Conservation (phyloP, 2,113 vertebrate genomes). For the Hemiscyllium ocellatum region DNA sequence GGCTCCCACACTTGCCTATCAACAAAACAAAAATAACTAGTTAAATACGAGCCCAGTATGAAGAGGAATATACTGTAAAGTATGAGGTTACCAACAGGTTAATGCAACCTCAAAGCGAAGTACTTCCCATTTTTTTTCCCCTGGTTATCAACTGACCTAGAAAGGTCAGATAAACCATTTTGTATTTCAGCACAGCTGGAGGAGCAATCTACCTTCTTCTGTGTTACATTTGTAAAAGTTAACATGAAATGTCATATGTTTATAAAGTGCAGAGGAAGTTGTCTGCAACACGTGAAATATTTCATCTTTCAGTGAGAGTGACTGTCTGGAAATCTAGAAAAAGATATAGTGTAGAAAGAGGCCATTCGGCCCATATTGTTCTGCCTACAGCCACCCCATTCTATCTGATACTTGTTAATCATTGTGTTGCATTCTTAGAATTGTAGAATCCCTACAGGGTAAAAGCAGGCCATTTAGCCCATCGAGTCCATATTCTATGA, state of each 20-base stretch:
- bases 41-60: background rate
- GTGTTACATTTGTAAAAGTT: background rate
- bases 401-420: background rate
- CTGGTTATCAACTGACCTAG: background rate
- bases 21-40: background rate
- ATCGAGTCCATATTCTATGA: too few species aligned
- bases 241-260: background rate
- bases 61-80: background rate
- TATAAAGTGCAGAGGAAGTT: background rate
- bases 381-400: background rate
- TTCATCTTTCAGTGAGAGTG: background rate
- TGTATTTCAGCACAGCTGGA: background rate
- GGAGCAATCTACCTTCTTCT: background rate
- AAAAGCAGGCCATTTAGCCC: too few species aligned
- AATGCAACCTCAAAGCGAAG: background rate
- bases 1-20: background rate
- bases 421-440: too few species aligned
- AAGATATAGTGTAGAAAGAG: too few species aligned
- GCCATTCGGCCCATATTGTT: background rate
- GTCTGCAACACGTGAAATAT: background rate
- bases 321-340: background rate
- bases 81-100: background rate
- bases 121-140: background rate
- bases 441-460: too few species aligned
- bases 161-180: background rate